A percentile compares a stretch with the other conserved stretches of the same genome.
These are phyloP conservation scores for Psilopogon haemacephalus DNA, from an alignment of 2,113 vertebrate species.

Conservation along the genomic window DNA sequence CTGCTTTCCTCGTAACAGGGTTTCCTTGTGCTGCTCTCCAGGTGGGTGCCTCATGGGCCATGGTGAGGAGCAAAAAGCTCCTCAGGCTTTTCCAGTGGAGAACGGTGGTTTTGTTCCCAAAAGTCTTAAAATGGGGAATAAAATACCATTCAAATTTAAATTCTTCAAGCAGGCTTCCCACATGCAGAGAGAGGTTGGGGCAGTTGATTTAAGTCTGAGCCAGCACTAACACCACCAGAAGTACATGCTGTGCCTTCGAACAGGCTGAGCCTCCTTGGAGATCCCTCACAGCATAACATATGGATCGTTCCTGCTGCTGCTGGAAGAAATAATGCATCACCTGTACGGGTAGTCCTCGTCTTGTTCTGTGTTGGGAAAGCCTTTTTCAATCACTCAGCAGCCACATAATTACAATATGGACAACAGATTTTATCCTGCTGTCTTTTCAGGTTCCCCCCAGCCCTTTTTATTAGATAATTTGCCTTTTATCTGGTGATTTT, in stretches of 20 bases:
- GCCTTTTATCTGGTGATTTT: not conserved
- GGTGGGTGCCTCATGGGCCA: rapidly evolving
- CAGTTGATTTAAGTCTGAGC: not conserved
- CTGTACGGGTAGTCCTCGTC: not conserved
- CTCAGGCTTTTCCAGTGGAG: not conserved
- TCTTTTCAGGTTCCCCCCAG: not conserved
- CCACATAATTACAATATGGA: conserved; percentile 11
- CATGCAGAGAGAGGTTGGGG: not conserved
- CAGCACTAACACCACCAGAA: rapidly evolving
- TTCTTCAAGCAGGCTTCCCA: not conserved
- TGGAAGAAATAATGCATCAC: not conserved
- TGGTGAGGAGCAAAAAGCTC: rapidly evolving
- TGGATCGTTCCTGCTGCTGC: not conserved
- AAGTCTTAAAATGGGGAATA: not conserved
- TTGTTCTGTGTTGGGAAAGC: not conserved
- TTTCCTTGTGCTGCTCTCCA: rapidly evolving
- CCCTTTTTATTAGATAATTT: conserved; percentile 21
- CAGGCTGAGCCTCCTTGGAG: rapidly evolving
- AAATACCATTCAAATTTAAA: not conserved
- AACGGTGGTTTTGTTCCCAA: not conserved
- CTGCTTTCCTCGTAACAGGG: rapidly evolving
- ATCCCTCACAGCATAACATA: rapidly evolving
- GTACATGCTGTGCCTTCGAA: not conserved
- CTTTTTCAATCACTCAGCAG: conserved; percentile 25
- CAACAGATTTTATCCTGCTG: conserved; percentile 22